These are phyloP conservation scores for Acanthisitta chloris DNA, from an alignment of 2,113 vertebrate genomes.

Conservation along the genomic window DNA sequence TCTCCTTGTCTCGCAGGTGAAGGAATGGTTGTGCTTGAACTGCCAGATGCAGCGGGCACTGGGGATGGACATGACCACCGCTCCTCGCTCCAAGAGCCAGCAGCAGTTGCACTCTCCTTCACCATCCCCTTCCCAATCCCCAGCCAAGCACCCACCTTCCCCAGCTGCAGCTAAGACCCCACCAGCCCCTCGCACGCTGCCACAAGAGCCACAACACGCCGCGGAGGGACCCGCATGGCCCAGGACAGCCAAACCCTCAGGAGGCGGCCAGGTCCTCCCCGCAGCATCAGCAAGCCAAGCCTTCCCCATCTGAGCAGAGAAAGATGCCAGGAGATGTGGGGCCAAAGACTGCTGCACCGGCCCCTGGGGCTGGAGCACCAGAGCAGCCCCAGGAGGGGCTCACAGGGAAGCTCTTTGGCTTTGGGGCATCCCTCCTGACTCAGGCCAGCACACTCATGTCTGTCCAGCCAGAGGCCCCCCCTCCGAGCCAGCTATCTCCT, in stretches of 20 bases:
- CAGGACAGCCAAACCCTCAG: slow-evolving; percentile 79
- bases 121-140: slow-evolving; percentile 77
- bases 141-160: slow-evolving; percentile 69
- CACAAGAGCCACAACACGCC: slow-evolving; percentile 52
- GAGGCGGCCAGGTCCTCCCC: slow-evolving; percentile 82
- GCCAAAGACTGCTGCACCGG: slow-evolving; percentile 73
- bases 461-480: slow-evolving; percentile 82
- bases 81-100: slow-evolving; percentile 96
- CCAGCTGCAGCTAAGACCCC: not conserved
- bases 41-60: slow-evolving; percentile 99
- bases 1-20: slow-evolving; percentile 80
- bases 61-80: slow-evolving; percentile 98
- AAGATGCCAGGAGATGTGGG: slow-evolving; percentile 80
- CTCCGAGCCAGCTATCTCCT: slow-evolving; percentile 81
- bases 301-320: slow-evolving; percentile 81
- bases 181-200: not conserved
- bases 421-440: slow-evolving; percentile 93
- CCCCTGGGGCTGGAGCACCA: slow-evolving; percentile 72
- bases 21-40: slow-evolving; percentile 98
- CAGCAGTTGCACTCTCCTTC: slow-evolving; percentile 92
- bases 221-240: slow-evolving; percentile 57
- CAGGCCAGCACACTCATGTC: slow-evolving; percentile 96
- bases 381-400: slow-evolving; percentile 93
- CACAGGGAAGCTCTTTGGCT: slow-evolving; percentile 95
- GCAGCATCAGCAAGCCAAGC: slow-evolving; percentile 77